Evolutionary conservation across 2,113 vertebrate species (phyloP), one percentile per base, ranked within the genome.

Genomic region (Leucosticte australis): DNA sequence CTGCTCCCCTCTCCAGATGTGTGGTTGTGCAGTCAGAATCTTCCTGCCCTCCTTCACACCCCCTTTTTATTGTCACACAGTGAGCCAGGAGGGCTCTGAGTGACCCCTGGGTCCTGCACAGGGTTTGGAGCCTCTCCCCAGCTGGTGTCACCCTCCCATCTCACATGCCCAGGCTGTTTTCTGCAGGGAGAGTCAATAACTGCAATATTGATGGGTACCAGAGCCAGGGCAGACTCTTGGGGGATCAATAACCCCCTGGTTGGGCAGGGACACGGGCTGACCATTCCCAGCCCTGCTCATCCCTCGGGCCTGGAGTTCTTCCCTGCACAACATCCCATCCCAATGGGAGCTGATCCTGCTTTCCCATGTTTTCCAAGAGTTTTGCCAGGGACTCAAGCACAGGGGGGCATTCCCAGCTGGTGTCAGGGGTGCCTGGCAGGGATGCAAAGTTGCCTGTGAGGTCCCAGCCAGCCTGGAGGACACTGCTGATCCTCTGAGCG

Each of bases 81-180:
- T 1, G 41, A 22, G 11, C 76, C 24, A 6, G 2, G 70, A 10
- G 39, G 27, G 27, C 16, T 69, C 39, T n/a, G 67, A 47, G 47
- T 7, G 59, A 28, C 35, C 71, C 7, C 10, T 42, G 23, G 6
- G 42, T 89, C 41, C 71, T 18, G 65, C 65, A 75, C 78, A 35
- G 56, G 37, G 24, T 75, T 16, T 18, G 24, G 49, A 92, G 79
- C 59, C 75, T 77, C 82, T 53, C 75, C 75, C 75, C 2, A 3
- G 57, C 85, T 49, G 90, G 88, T 95, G 94, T 76, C 90, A 93
- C 75, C 90, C 50, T 63, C 83, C 9, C 85, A 39, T 70, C 74
- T 53, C 31, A 47, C 13, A 24, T 0, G 3, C 95, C 77, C 92
- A 77, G 6, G 1, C 56, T 37, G 67, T 65, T 92, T 81, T 88